These are phyloP conservation scores for Myrmophylax atrothorax DNA, from an alignment of 2,113 vertebrate species.

Conservation along the genomic window DNA sequence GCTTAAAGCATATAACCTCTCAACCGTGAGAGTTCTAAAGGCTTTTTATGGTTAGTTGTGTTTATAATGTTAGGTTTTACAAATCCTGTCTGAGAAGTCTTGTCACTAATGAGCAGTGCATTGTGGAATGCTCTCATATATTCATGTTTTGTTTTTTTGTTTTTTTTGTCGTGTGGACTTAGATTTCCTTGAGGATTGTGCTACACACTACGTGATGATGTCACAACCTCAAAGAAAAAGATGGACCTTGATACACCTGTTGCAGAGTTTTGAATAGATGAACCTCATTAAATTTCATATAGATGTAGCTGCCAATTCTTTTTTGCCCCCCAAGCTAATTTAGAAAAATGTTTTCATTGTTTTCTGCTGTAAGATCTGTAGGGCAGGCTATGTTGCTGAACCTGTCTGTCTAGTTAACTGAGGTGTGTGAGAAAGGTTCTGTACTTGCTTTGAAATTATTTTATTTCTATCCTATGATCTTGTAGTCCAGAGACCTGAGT, in stretches of 20 bases:
- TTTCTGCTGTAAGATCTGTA: background rate
- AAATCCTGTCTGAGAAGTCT: background rate
- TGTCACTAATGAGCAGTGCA: background rate
- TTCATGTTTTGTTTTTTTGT: background rate
- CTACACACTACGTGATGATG: background rate
- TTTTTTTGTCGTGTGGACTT: background rate
- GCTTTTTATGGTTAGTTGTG: slow-evolving; percentile 9
- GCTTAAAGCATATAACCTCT: background rate
- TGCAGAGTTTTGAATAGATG: background rate
- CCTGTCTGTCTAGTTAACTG: background rate
- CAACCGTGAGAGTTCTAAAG: background rate
- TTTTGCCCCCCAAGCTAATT: background rate
- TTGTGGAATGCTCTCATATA: background rate
- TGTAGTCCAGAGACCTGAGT: background rate
- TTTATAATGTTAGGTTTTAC: background rate
- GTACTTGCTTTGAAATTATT: background rate
- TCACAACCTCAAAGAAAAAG: background rate
- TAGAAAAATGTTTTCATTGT: background rate
- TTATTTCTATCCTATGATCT: background rate
- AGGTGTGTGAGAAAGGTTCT: background rate
- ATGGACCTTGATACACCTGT: background rate
- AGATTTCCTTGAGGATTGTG: background rate
- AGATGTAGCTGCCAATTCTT: background rate
- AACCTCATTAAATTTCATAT: background rate
- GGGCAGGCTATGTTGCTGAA: background rate